Base-by-base conservation (phyloP, 2,113 vertebrate genomes). In the Xiphorhynchus elegans region DNA sequence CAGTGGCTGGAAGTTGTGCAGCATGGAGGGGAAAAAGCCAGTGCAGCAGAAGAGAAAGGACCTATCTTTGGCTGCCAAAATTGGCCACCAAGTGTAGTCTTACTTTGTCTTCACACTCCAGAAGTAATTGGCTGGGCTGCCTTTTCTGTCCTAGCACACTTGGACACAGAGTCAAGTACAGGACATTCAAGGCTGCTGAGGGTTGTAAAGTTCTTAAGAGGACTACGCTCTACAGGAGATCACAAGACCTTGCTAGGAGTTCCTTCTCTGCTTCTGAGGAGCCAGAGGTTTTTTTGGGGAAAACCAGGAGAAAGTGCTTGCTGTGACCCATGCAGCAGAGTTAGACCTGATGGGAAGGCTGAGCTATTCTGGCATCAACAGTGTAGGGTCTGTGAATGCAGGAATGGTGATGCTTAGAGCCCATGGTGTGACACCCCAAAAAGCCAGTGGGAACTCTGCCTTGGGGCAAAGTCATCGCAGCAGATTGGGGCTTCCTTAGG, bases 371-470 rank as follows among this genome's bases (percentile, higher is more conserved):
- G 37, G 10, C 40, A 47, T 31, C 53, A 76, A 4, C 5, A 49
- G 26, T 21, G 14, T 28, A 63, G 62, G 12, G 11, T 73, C 29
- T 69, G n/a, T 2, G 3, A 70, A n/a, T 5, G 11, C 10, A 25
- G 37, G 19, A 83, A 72, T 49, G 53, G 15, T 37, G 13, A 52
- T 52, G 13, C 10, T 76, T 29, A n/a, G 26, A 83, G 53, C 8
- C 42, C 9, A 10, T 4, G 12, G 17, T 0, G 0, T 10, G 12
- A 44, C 6, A 2, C 9, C n/a, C 39, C 28, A 74, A 63, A 95
- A 91, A 67, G 24, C 6, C 49, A 16, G 62, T 35, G 19, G 39
- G 9, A 67, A 46, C 28, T 47, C 46, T 70, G 25, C 6, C n/a
- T 7, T 23, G 7, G 28, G 20, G 15, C 19, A 76, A 74, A 91